Conservation (phyloP, 2,888 invertebrate species). For the Drosophila silvestris region DNA sequence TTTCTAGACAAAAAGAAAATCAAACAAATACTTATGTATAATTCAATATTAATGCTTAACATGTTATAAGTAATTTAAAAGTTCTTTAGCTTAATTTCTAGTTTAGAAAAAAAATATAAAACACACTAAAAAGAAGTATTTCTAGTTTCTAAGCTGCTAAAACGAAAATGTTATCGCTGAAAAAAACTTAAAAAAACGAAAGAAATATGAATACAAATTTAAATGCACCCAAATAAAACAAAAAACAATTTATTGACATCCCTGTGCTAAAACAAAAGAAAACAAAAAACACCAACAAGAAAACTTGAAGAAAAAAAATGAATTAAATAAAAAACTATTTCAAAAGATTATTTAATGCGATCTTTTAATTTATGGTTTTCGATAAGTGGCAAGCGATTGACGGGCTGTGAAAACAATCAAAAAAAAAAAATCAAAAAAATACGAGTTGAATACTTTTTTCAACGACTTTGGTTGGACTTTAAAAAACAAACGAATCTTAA, state of each 20-base stretch:
- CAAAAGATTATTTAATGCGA: conserved; percentile 37
- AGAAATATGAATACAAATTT: conserved; percentile 24
- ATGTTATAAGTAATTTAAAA: conserved; percentile 74
- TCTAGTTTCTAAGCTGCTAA: conserved; percentile 69
- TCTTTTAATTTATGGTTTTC: conserved; percentile 15
- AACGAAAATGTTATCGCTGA: conserved; percentile 54
- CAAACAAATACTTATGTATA: conserved; percentile 26
- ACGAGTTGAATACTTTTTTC: neutral
- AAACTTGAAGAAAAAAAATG: conserved; percentile 19
- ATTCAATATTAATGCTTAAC: conserved; percentile 43
- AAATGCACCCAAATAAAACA: conserved; percentile 54
- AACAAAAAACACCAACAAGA: conserved; percentile 16
- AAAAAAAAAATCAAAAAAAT: neutral
- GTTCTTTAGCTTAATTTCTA: conserved; percentile 69
- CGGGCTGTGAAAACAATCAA: neutral
- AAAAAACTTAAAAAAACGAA: conserved; percentile 27
- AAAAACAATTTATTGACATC: conserved; percentile 61
- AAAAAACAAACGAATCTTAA: neutral
- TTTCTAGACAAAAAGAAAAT: neutral
- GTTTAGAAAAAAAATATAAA: conserved; percentile 45
- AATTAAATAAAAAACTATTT: conserved; percentile 52
- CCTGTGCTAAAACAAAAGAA: conserved; percentile 74
- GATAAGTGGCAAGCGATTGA: neutral
- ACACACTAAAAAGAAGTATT: conserved; percentile 68
- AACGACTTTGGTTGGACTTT: neutral